Percentiles rank a stretch among this genome's conserved stretches.
phyloP scores from a whole-genome alignment of 37 sponge, comb jelly and placozoan genomes.

The Bolinopsis microptera region DNA sequence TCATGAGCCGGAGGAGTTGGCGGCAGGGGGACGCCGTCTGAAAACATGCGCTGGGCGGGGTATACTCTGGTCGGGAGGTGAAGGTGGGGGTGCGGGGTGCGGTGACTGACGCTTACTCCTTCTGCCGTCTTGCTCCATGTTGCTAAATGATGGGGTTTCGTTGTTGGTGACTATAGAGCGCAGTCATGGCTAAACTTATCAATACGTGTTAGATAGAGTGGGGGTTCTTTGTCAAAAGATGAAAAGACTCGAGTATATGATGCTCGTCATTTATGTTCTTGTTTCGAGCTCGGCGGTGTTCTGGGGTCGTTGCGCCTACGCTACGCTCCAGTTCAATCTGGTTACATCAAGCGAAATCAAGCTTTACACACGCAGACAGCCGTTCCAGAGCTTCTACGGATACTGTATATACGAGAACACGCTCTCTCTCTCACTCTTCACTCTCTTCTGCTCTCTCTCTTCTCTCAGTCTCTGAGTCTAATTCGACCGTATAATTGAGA shows the following conservation, averaged over 20 bases:
- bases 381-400: background rate
- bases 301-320: background rate
- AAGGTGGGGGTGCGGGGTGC: background rate
- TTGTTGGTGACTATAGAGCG: background rate
- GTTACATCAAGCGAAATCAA: background rate
- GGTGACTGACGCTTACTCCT: background rate
- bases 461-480: background rate
- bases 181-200: background rate
- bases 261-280: background rate
- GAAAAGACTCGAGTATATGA: too few species aligned
- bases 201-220: background rate
- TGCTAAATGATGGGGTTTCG: slow-evolving; percentile 18
- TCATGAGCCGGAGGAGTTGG: background rate
- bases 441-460: background rate
- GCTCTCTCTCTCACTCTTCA: background rate
- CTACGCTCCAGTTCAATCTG: too few species aligned
- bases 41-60: background rate
- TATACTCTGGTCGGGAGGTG: background rate
- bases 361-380: background rate
- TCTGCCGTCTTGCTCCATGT: slow-evolving; percentile 6
- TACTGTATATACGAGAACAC: too few species aligned
- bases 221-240: background rate
- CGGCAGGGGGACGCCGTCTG: background rate
- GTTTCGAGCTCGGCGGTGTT: background rate
- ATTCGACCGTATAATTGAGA: background rate